Evolutionary conservation across 1,140 invertebrate genomes (phyloP).

Genomic region (Brachionus manjavacas): DNA sequence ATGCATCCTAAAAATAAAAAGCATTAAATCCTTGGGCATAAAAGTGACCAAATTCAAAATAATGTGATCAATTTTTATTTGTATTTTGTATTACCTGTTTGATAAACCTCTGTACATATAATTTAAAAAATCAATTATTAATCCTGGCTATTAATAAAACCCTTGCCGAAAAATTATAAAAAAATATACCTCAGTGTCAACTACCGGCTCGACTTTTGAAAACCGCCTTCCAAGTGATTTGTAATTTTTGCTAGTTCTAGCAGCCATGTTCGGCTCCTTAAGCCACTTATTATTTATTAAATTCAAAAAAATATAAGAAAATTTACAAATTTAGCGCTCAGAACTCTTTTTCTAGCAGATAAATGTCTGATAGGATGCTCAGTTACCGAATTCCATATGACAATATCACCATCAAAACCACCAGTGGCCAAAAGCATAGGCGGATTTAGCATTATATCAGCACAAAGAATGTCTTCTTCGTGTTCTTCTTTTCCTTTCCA

Average conservation of each 20-base stretch:
- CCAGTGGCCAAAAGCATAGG: conserved; percentile 66
- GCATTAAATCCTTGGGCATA: background rate
- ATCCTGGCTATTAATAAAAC: background rate
- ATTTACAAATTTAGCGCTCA: conserved; percentile 45
- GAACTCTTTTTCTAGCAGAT: conserved; percentile 45
- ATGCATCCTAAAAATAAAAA: conserved; percentile 13
- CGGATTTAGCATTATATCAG: conserved; percentile 53
- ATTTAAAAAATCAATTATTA: background rate
- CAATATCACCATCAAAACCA: conserved; percentile 69
- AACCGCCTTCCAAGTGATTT: background rate
- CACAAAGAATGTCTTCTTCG: conserved; percentile 68
- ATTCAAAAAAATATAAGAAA: conserved; percentile 43
- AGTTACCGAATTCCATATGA: conserved; percentile 65
- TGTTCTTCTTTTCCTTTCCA: conserved; percentile 60
- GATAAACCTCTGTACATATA: conserved; percentile 3
- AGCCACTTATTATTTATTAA: conserved; percentile 43
- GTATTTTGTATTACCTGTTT: conserved; percentile 13
- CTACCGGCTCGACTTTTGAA: background rate
- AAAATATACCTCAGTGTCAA: conserved; percentile 6
- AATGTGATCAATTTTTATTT: background rate
- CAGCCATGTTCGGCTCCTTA: background rate
- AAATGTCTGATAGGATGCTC: conserved; percentile 50
- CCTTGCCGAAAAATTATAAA: background rate
- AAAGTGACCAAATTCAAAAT: background rate
- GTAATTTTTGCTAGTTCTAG: background rate